Evolutionary conservation across 2,888 invertebrate species (phyloP).

Genomic region (Carcina quercana): DNA sequence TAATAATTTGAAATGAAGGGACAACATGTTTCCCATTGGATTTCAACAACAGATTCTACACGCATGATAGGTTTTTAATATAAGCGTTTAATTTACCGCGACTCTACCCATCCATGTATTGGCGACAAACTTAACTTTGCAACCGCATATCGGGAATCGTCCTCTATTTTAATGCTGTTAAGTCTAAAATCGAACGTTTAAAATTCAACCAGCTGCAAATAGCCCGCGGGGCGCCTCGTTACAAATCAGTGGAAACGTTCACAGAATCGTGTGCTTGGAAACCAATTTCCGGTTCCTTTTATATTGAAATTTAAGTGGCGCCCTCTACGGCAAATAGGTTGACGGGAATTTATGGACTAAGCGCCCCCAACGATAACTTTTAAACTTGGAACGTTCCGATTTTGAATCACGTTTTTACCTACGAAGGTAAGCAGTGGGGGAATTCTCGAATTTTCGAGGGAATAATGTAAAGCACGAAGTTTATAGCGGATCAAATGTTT

Average conservation of each 20-base stretch:
- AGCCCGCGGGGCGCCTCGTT: slow-evolving; percentile 31
- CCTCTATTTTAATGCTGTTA: slow-evolving; percentile 10
- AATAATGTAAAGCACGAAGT: too few relatives aligned
- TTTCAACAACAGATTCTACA: slow-evolving; percentile 11
- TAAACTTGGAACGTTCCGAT: neutral
- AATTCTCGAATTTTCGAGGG: too few relatives aligned
- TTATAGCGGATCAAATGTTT: too few relatives aligned
- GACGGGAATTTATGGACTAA: slow-evolving; percentile 29
- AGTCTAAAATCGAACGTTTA: neutral
- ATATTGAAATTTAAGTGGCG: slow-evolving; percentile 66
- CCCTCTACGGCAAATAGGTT: slow-evolving; percentile 37
- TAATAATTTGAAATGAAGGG: too few relatives aligned
- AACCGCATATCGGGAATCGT: slow-evolving; percentile 8
- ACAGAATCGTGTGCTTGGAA: slow-evolving; percentile 54
- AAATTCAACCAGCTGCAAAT: slow-evolving; percentile 21
- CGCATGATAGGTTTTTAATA: slow-evolving; percentile 27
- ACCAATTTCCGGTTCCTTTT: slow-evolving; percentile 69
- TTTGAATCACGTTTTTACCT: too few relatives aligned
- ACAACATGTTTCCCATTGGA: too few relatives aligned
- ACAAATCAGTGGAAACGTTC: slow-evolving; percentile 62
- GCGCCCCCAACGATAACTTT: neutral
- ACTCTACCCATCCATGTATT: slow-evolving; percentile 25
- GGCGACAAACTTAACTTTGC: slow-evolving; percentile 16
- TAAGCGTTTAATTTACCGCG: slow-evolving; percentile 29
- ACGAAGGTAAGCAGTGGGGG: too few relatives aligned